phyloP scores from a whole-genome alignment of 2,113 vertebrate species.

The Silurus meridionalis region DNA sequence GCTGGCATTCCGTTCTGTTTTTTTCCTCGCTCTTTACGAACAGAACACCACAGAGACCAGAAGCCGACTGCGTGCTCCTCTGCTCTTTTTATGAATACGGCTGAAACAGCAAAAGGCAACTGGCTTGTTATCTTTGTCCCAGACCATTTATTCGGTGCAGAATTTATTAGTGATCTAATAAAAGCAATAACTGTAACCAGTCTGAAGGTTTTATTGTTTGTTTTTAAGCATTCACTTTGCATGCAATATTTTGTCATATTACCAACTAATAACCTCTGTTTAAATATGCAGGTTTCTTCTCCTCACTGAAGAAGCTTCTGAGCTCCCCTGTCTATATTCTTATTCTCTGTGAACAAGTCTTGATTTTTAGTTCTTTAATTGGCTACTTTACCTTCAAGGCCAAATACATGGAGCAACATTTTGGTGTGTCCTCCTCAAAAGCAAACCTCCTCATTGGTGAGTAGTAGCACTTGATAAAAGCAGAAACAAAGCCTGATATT shows the following conservation, averaged over 20 bases:
- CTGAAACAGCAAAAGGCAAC: constrained; percentile 69
- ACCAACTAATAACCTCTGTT: background rate
- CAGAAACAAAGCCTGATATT: background rate
- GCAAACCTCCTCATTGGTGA: constrained; percentile 87
- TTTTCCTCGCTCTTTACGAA: constrained; percentile 76
- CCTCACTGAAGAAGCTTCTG: constrained; percentile 80
- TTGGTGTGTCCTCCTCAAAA: constrained; percentile 78
- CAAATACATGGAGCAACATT: constrained; percentile 95
- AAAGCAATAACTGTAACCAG: background rate
- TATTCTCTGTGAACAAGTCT: constrained; percentile 67
- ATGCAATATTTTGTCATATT: background rate
- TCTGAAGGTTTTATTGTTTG: background rate
- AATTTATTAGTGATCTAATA: too few relatives aligned
- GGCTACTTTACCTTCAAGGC: constrained; percentile 82
- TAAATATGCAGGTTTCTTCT: constrained; percentile 75
- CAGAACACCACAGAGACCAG: constrained; percentile 32
- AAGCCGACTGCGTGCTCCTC: background rate
- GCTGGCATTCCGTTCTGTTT: constrained; percentile 88
- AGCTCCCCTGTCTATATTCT: constrained; percentile 77
- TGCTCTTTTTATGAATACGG: constrained; percentile 55
- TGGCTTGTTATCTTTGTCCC: background rate
- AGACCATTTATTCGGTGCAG: background rate
- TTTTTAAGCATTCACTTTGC: background rate
- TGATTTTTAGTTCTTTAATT: constrained; percentile 77
- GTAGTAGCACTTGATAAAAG: constrained; percentile 53